phyloP scores from a whole-genome alignment of 2,113 vertebrate species.

The Eudorcas thomsonii region DNA sequence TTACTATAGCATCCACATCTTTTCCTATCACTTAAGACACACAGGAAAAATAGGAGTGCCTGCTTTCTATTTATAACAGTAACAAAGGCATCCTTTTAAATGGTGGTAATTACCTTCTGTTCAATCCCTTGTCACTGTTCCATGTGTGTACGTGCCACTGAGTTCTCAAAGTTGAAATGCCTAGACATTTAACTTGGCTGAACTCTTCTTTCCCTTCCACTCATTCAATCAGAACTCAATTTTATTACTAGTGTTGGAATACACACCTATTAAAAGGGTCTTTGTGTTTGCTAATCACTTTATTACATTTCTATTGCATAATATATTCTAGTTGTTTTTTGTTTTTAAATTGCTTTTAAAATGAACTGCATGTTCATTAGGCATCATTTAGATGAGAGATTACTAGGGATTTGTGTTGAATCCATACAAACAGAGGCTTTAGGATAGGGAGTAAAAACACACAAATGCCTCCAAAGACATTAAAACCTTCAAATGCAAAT shows the following conservation, averaged over 20 bases:
- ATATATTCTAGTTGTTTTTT: not conserved
- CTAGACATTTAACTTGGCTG: not conserved
- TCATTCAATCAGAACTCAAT: not conserved
- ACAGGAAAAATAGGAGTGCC: slow-evolving; percentile 41
- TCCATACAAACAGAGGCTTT: not conserved
- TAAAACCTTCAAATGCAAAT: not conserved
- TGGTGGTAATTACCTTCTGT: not conserved
- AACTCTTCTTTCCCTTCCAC: slow-evolving; percentile 49
- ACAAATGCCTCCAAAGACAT: not conserved
- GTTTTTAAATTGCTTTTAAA: not conserved
- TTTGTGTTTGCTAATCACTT: not conserved
- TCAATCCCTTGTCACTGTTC: not conserved
- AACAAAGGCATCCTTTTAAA: slow-evolving; percentile 39
- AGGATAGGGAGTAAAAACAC: not conserved
- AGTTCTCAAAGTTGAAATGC: not conserved
- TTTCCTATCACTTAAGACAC: slow-evolving; percentile 45
- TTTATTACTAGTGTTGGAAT: not conserved
- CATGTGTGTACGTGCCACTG: not conserved
- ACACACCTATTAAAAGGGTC: not conserved
- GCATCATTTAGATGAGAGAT: not conserved
- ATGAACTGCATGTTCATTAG: not conserved
- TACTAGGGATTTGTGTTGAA: not conserved
- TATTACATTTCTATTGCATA: not conserved
- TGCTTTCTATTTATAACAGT: slow-evolving; percentile 58
- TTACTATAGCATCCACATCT: not conserved